Conservation (phyloP, 1,140 invertebrate genomes). For the Episyrphus balteatus region DNA sequence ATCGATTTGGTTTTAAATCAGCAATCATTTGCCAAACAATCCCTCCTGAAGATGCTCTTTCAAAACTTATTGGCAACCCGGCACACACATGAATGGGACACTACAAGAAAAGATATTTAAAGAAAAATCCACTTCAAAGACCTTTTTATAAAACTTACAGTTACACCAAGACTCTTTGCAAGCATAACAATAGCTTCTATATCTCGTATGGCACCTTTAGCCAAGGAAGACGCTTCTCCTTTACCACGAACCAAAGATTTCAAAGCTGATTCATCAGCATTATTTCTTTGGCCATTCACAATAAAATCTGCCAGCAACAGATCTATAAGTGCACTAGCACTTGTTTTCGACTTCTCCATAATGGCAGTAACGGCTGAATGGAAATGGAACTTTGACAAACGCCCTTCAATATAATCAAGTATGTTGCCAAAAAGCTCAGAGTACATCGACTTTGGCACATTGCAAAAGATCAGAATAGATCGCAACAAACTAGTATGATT, state of each 20-base stretch:
- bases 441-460: slow-evolving; percentile 63
- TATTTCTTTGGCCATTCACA: slow-evolving; percentile 35
- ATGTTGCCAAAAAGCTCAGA: slow-evolving; percentile 29
- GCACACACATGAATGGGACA: slow-evolving; percentile 32
- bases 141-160: slow-evolving; percentile 39
- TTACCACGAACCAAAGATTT: slow-evolving; percentile 50
- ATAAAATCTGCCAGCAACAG: slow-evolving; percentile 62
- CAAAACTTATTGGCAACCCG: slow-evolving; percentile 25
- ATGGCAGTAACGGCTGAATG: slow-evolving; percentile 57
- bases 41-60: slow-evolving; percentile 22
- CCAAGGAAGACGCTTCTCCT: slow-evolving; percentile 49
- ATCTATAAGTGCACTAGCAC: slow-evolving; percentile 54
- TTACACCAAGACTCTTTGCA: slow-evolving; percentile 59
- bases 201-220: slow-evolving; percentile 58
- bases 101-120: slow-evolving; percentile 7
- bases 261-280: slow-evolving; percentile 50
- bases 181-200: slow-evolving; percentile 59
- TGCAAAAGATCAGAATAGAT: slow-evolving; percentile 68
- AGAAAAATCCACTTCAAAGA: not conserved
- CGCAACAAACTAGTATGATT: slow-evolving; percentile 74
- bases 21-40: slow-evolving; percentile 35
- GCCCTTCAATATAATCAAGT: slow-evolving; percentile 40
- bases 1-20: slow-evolving; percentile 27
- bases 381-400: slow-evolving; percentile 55
- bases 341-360: slow-evolving; percentile 56